A percentile compares a stretch with the other conserved stretches of the same genome.
Evolutionary conservation across 2,113 vertebrate species (phyloP).

Genomic region (Turdus rufiventris): DNA sequence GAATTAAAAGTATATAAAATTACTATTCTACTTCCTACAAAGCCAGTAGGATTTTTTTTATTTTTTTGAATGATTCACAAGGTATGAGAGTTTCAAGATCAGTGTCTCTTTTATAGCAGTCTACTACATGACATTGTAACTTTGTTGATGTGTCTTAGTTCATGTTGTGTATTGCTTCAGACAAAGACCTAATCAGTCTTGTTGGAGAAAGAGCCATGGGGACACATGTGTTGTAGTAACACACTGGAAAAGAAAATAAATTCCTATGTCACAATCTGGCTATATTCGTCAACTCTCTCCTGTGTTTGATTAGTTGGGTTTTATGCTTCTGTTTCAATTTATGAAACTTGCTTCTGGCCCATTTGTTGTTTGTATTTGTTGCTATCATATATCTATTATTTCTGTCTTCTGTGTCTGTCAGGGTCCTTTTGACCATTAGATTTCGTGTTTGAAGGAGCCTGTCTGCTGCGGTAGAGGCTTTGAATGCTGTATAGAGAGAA

Average conservation of each 20-base stretch:
- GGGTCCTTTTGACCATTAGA: background rate
- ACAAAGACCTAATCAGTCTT: constrained; percentile 16
- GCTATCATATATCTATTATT: background rate
- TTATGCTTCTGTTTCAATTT: background rate
- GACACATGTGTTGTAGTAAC: background rate
- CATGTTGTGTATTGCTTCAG: background rate
- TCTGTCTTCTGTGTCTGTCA: background rate
- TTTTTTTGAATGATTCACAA: background rate
- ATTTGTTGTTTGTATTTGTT: background rate
- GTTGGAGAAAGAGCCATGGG: background rate
- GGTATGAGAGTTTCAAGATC: constrained; percentile 1
- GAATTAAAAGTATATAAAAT: background rate
- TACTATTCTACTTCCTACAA: background rate
- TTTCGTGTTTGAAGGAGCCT: background rate
- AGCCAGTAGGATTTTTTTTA: background rate
- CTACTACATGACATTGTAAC: constrained; percentile 11
- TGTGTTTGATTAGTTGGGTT: background rate
- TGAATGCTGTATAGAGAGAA: background rate
- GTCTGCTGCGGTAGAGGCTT: background rate
- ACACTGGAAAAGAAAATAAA: background rate
- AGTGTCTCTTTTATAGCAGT: constrained; percentile 16
- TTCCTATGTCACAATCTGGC: background rate
- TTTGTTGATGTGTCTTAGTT: constrained; percentile 15
- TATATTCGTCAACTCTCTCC: fast-evolving
- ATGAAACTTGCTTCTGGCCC: background rate